Base-by-base conservation (phyloP, 2,888 invertebrate species). In the Sphaeridia pumilis region DNA sequence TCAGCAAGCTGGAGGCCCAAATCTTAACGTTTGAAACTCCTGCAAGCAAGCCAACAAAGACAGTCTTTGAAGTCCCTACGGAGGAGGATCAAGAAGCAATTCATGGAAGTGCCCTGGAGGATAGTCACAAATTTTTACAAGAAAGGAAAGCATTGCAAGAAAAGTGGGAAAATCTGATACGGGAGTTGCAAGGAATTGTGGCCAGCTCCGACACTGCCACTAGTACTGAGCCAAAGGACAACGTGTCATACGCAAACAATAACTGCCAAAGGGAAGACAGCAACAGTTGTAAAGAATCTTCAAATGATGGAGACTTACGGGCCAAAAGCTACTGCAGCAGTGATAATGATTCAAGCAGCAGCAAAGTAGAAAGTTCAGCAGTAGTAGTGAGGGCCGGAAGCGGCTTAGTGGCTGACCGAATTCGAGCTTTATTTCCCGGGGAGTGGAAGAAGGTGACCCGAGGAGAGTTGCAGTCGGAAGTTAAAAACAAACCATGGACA, bases 41-140 rank as follows among this genome's bases (percentile, higher is more conserved):
- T 49, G 34, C 57, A 35, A 52, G 35, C n/a, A 52, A 54, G 49
- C 42, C 61, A 47, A n/a, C n/a, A n/a, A n/a, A n/a, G n/a, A n/a
- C n/a, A n/a, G n/a, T n/a, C n/a, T n/a, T n/a, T n/a, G 56, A 58
- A 20, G 52, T 60, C 48, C 56, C 56, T 49, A 60, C 59, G 45
- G 60, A 58, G 48, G 34, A 27, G 4, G 31, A 74, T 43, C 67
- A 69, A 3, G 73, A 72, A 7, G 76, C 78, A 66, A 64, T 66
- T 0, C 76, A 76, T 71, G 77, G 80, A 51, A 67, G 66, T 46
- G 71, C 70, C 61, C 64, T 73, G 49, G 72, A 72, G 67, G 61
- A 61, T 5, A 78, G 56, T 47, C 64, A 63, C 48, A 56, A 56
- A 26, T 59, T 60, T 45, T 53, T 63, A 22, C 52, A 55, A 25